phyloP scores from a whole-genome alignment of 1,140 invertebrate species.

The Littorina saxatilis region DNA sequence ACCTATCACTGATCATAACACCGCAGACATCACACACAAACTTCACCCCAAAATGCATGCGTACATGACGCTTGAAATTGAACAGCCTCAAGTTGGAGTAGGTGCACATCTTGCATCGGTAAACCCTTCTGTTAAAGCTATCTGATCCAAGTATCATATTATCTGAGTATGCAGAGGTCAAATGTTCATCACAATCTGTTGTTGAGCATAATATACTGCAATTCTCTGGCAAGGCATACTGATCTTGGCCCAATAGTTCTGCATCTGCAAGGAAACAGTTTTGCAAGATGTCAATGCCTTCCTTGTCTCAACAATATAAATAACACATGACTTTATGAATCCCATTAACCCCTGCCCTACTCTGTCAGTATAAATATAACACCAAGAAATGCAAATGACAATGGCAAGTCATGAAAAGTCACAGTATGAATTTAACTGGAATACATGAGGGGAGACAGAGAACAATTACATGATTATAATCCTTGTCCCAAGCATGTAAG shows the following conservation, averaged over 20 bases:
- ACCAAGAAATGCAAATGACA: too few relatives aligned
- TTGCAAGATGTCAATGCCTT: too few relatives aligned
- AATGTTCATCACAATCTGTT: not conserved
- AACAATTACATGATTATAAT: too few relatives aligned
- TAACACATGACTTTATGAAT: too few relatives aligned
- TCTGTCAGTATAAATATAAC: too few relatives aligned
- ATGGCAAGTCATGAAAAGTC: too few relatives aligned
- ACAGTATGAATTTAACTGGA: too few relatives aligned
- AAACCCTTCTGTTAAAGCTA: not conserved
- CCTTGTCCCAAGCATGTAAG: too few relatives aligned
- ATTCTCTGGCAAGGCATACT: not conserved
- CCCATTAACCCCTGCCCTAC: too few relatives aligned
- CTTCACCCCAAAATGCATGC: not conserved
- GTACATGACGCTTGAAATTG: constrained; percentile 5
- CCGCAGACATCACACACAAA: constrained; percentile 3
- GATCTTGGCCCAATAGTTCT: not conserved
- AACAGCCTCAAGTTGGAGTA: constrained; percentile 3
- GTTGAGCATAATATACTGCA: not conserved
- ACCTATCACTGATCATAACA: not conserved
- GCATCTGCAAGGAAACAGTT: not conserved
- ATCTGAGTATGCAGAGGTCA: not conserved
- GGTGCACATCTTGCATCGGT: not conserved
- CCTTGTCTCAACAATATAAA: too few relatives aligned
- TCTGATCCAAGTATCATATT: not conserved
- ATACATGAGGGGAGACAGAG: too few relatives aligned